Base-by-base conservation (phyloP, 2,113 vertebrate species). In the Oxyura jamaicensis region DNA sequence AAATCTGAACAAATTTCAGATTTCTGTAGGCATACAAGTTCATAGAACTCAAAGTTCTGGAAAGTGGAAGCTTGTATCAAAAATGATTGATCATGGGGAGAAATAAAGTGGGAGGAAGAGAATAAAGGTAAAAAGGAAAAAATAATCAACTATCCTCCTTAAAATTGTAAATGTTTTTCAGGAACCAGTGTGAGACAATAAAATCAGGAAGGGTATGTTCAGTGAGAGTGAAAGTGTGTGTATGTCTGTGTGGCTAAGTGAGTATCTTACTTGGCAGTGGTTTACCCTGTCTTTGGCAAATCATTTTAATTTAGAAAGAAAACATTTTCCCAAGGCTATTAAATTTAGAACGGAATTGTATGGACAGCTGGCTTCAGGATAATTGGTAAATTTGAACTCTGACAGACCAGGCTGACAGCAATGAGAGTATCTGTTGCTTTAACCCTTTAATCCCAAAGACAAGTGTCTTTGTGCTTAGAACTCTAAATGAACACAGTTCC, bases 361-460 rank as follows among this genome's bases (percentile, higher is more conserved):
- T 3, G 31, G 93, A 87, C 97, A 97, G 93, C 94, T 97, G 96
- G 93, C 91, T 96, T 96, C 84, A 78, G 83, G 67, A 87, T 97
- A 98, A 97, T 96, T 97, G 93, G 69, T 95, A 93, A 96, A 96
- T 94, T 86, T 85, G 93, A 97, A 96, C 92, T 96, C 91, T 94
- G 85, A 96, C 85, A 93, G 95, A 65, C 55, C 63, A 97, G 87
- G 87, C 91, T 97, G 90, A 96, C 88, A 93, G 75, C 92, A 94
- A 6, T 39, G 41, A 87, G 59, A 62, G 1, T 95, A 63, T 90
- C 65, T 91, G 41, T 74, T 95, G 16, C 68, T 88, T 96, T 96
- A 93, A 91, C 83, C 72, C 88, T 94, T 94, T 74, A 90, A 77
- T 88, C 10, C 29, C 29, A 8, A 80, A 71, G 3, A 53, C 23